Percentiles rank a stretch among this genome's conserved stretches.
phyloP scores from a whole-genome alignment of 2,113 vertebrate species.

The Charina bottae region DNA sequence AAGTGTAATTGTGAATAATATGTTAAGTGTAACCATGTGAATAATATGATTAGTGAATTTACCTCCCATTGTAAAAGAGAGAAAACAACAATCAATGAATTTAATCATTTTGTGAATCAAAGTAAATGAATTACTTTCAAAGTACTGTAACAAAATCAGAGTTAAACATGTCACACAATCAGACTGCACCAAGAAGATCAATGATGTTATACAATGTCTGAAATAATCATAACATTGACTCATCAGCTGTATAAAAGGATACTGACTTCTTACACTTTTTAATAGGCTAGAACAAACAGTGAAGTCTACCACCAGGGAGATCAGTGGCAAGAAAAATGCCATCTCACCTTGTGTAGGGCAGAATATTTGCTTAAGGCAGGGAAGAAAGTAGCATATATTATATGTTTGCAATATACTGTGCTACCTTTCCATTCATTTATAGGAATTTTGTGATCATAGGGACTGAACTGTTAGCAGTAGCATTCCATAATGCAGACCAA shows the following conservation, averaged over 20 bases:
- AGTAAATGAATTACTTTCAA: slow-evolving; percentile 17
- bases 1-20: neutral
- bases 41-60: neutral
- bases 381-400: neutral
- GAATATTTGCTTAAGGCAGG: slow-evolving; percentile 15
- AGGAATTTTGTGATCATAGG: neutral
- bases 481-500: slow-evolving; percentile 1
- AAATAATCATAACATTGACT: slow-evolving; percentile 44
- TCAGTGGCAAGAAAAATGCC: slow-evolving; percentile 7
- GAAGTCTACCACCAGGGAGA: slow-evolving; percentile 11
- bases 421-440: neutral
- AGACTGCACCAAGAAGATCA: slow-evolving; percentile 23
- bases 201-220: slow-evolving; percentile 39
- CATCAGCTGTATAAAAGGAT: slow-evolving; percentile 34
- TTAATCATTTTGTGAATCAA: slow-evolving; percentile 25
- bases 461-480: neutral
- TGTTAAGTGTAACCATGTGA: neutral
- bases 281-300: slow-evolving; percentile 34
- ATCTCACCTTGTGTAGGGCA: slow-evolving; percentile 2
- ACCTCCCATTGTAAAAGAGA: neutral
- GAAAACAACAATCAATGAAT: neutral
- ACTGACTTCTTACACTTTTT: slow-evolving; percentile 26
- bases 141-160: slow-evolving; percentile 5
- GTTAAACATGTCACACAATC: slow-evolving; percentile 23
- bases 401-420: neutral